These are phyloP conservation scores for Cephus runcator DNA, from an alignment of 2,888 invertebrate genomes.

Conservation along the genomic window DNA sequence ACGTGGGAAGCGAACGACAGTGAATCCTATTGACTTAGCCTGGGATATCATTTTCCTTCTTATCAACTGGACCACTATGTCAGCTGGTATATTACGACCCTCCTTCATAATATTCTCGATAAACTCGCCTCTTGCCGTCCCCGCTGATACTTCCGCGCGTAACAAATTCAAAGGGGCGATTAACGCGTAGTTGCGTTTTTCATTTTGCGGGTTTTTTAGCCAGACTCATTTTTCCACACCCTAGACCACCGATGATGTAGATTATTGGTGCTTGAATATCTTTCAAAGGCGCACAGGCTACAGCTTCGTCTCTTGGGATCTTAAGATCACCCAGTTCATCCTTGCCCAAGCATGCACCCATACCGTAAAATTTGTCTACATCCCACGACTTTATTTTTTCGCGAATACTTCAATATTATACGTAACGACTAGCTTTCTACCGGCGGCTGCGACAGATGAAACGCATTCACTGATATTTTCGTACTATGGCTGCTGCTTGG, in stretches of 20 bases:
- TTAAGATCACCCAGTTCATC: conserved; percentile 17
- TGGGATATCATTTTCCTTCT: conserved; percentile 34
- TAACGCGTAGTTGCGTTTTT: conserved; percentile 31
- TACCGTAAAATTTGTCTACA: neutral
- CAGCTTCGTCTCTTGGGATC: conserved; percentile 26
- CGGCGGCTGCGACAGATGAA: neutral
- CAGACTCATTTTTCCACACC: conserved; percentile 34
- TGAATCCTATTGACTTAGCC: conserved; percentile 33
- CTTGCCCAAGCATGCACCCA: conserved; percentile 22
- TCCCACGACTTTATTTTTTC: neutral
- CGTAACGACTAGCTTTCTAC: neutral
- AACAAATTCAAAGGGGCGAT: conserved; percentile 34
- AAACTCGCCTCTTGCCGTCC: conserved; percentile 23
- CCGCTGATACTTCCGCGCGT: conserved; percentile 30
- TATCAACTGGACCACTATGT: conserved; percentile 36
- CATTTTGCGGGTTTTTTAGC: conserved; percentile 32
- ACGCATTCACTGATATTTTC: neutral
- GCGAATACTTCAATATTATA: neutral
- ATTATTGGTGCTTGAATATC: conserved; percentile 31
- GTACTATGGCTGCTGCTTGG: neutral
- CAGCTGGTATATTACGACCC: conserved; percentile 35
- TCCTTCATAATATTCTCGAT: conserved; percentile 35
- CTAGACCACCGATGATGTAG: conserved; percentile 43
- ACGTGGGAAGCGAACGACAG: conserved; percentile 43
- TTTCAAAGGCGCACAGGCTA: conserved; percentile 18